These are phyloP conservation scores for Elysia crispata DNA, from an alignment of 2,888 invertebrate genomes.

Conservation along the genomic window DNA sequence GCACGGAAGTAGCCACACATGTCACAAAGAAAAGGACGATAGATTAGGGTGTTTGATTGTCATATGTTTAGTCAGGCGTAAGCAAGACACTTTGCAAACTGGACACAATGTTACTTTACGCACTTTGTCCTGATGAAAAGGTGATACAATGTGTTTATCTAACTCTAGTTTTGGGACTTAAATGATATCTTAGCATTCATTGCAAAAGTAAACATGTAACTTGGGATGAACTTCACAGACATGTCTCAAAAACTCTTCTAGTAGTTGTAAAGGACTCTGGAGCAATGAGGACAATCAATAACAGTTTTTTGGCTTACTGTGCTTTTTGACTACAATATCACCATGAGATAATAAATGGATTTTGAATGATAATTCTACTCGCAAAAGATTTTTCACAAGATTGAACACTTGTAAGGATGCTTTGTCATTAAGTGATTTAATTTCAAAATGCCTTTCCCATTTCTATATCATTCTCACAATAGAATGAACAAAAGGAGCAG, in stretches of 20 bases:
- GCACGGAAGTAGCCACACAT: slow-evolving; percentile 27
- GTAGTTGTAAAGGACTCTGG: not conserved
- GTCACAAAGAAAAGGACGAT: slow-evolving; percentile 29
- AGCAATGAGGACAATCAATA: slow-evolving; percentile 30
- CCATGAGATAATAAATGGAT: slow-evolving; percentile 31
- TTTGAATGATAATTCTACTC: slow-evolving; percentile 30
- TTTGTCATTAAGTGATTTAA: slow-evolving; percentile 35
- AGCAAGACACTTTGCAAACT: slow-evolving; percentile 31
- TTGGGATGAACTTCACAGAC: slow-evolving; percentile 20
- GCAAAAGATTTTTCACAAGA: slow-evolving; percentile 31
- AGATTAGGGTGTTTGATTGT: slow-evolving; percentile 19
- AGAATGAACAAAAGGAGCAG: slow-evolving; percentile 26
- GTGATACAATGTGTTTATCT: slow-evolving; percentile 3
- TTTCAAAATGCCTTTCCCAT: slow-evolving; percentile 39
- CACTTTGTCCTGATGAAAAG: slow-evolving; percentile 4
- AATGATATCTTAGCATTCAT: slow-evolving; percentile 30
- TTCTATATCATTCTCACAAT: slow-evolving; percentile 28
- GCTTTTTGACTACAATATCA: not conserved
- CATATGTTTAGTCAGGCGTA: slow-evolving; percentile 21
- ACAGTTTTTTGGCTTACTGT: not conserved
- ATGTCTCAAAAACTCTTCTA: not conserved
- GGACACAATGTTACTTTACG: slow-evolving; percentile 36
- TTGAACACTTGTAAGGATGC: slow-evolving; percentile 32
- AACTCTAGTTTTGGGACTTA: slow-evolving; percentile 23
- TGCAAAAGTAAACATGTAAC: slow-evolving; percentile 17